A percentile compares a stretch with the other conserved stretches of the same genome.
These are phyloP conservation scores for Lepilemur ruficaudatus DNA, from an alignment of 2,797 vertebrate species.

Conservation along the genomic window DNA sequence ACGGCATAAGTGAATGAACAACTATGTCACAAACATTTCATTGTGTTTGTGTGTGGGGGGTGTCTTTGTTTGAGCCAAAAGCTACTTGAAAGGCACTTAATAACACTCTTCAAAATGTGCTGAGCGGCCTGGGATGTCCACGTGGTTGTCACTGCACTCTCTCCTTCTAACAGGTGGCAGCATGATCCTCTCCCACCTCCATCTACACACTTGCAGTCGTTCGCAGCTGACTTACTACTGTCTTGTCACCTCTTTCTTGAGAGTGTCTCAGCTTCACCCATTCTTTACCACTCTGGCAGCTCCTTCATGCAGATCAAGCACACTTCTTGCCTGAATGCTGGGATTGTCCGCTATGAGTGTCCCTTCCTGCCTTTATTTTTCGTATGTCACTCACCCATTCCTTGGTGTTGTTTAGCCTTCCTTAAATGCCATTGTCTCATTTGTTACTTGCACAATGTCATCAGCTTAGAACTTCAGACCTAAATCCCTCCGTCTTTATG, in stretches of 20 bases:
- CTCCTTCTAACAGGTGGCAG: not conserved
- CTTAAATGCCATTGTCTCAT: not conserved
- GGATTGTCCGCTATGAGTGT: not conserved
- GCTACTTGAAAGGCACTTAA: not conserved
- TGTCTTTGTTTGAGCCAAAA: not conserved
- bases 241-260: not conserved
- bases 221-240: not conserved
- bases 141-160: not conserved
- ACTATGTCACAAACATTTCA: not conserved
- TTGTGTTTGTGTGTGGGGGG: not conserved
- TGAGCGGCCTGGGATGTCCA: not conserved
- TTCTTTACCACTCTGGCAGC: not conserved
- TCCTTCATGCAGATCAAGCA: not conserved
- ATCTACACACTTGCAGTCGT: accelerated
- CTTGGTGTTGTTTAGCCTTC: not conserved
- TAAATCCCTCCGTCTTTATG: not conserved
- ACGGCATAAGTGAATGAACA: not conserved
- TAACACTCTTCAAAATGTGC: not conserved
- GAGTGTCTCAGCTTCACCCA: not conserved
- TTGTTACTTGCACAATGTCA: not conserved
- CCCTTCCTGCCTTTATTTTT: not conserved
- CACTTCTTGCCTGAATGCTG: not conserved
- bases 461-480: not conserved
- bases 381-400: not conserved
- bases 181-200: not conserved